Conservation (phyloP, 2,888 invertebrate species). For the Noctua comes region DNA sequence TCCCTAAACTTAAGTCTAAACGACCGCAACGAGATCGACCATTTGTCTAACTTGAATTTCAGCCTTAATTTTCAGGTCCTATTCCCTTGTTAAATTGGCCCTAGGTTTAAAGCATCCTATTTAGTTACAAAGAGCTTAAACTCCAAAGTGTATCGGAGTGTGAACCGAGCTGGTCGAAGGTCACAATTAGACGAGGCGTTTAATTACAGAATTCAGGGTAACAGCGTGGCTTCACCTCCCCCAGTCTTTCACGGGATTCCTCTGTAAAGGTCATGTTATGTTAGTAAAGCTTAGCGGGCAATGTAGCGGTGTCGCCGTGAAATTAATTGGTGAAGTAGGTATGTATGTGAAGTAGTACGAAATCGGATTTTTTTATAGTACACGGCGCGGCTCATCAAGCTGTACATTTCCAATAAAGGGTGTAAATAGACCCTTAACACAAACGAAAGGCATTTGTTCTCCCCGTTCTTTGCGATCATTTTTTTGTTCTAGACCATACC, state of each 20-base stretch:
- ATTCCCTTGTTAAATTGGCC: slow-evolving; percentile 37
- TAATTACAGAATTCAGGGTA: slow-evolving; percentile 89
- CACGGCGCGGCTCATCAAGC: no score
- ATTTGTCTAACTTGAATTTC: slow-evolving; percentile 21
- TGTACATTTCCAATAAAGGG: no score
- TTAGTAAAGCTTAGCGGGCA: slow-evolving; percentile 53
- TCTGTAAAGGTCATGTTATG: slow-evolving; percentile 43
- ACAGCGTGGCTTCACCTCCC: slow-evolving; percentile 87
- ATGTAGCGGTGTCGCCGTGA: neutral
- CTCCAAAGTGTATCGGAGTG: slow-evolving; percentile 79
- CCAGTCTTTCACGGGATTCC: slow-evolving; percentile 87
- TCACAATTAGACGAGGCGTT: slow-evolving; percentile 88
- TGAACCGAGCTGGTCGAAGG: slow-evolving; percentile 82
- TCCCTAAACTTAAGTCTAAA: neutral
- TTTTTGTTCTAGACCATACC: no score
- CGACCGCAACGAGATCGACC: neutral
- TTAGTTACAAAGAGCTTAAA: slow-evolving; percentile 75
- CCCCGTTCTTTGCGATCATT: no score
- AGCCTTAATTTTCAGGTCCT: slow-evolving; percentile 3
- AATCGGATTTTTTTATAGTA: neutral
- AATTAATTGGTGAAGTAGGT: neutral
- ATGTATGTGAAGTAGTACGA: neutral
- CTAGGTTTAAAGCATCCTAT: slow-evolving; percentile 61
- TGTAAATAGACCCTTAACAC: no score
- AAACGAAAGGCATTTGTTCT: no score